Percentiles rank a stretch among this genome's conserved stretches.
Conservation (phyloP, 2,888 invertebrate species). For the Pristionchus entomophagus region DNA sequence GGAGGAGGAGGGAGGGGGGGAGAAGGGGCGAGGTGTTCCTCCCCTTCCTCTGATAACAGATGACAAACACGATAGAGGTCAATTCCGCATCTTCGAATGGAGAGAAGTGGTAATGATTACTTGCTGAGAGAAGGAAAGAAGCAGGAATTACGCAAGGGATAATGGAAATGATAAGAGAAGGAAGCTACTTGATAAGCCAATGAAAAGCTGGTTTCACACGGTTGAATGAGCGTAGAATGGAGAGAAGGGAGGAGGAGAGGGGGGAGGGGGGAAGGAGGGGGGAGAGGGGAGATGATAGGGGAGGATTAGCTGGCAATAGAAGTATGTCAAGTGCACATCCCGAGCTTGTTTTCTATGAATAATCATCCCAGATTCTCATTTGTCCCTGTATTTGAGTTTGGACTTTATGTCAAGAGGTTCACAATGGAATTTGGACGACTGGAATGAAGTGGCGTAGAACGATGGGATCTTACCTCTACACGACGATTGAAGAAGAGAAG, state of each 20-base stretch:
- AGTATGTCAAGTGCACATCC: constrained; percentile 31
- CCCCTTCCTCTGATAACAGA: not conserved
- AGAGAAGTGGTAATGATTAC: not conserved
- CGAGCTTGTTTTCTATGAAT: too few relatives aligned
- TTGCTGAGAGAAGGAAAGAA: not conserved
- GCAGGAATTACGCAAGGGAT: not conserved
- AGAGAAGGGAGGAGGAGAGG: not conserved
- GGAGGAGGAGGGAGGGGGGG: not conserved
- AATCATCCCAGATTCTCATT: too few relatives aligned
- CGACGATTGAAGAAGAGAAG: not conserved
- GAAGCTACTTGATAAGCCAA: constrained; percentile 21
- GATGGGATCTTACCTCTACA: too few relatives aligned
- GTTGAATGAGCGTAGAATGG: constrained; percentile 22
- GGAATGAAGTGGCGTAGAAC: not conserved
- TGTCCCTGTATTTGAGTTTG: too few relatives aligned
- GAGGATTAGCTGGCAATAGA: constrained; percentile 31
- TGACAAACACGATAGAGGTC: constrained; percentile 10
- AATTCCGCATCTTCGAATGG: not conserved
- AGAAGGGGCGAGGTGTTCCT: not conserved
- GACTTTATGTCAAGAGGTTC: not conserved
- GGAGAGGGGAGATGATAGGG: not conserved
- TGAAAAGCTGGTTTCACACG: constrained; percentile 24
- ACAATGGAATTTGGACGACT: not conserved
- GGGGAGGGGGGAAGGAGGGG: too few relatives aligned
- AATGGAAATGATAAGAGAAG: constrained; percentile 23